Conservation (phyloP, 2,888 invertebrate species). For the Patella ulyssiponensis region DNA sequence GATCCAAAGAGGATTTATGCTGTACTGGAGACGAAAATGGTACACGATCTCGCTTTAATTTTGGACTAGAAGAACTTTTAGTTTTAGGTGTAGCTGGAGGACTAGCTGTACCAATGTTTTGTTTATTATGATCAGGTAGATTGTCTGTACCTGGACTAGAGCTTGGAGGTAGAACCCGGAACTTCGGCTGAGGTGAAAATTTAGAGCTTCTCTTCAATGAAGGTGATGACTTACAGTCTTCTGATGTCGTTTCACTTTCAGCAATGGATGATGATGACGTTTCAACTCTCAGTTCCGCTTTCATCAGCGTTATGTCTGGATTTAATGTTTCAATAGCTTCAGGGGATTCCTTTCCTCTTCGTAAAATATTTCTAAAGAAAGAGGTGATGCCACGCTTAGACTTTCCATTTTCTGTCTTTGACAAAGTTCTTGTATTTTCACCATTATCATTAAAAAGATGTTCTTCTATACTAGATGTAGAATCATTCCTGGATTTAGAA, state of each 20-base stretch:
- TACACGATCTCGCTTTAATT: conserved; percentile 31
- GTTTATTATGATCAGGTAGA: neutral
- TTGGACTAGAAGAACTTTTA: conserved; percentile 41
- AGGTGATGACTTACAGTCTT: conserved; percentile 20
- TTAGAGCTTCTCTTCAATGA: conserved; percentile 31
- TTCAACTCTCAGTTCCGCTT: conserved; percentile 14
- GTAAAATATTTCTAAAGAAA: conserved; percentile 57
- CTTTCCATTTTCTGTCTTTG: conserved; percentile 39
- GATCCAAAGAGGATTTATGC: neutral
- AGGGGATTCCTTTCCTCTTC: conserved; percentile 46
- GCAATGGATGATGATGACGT: conserved; percentile 2
- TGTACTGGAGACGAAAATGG: neutral
- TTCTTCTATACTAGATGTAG: conserved; percentile 16
- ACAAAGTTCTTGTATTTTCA: conserved; percentile 10
- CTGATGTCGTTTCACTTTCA: neutral
- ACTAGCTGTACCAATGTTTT: conserved; percentile 22
- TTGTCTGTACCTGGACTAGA: conserved; percentile 13
- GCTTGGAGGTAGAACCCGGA: conserved; percentile 30
- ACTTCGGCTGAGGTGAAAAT: conserved; percentile 32
- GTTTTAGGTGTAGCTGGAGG: conserved; percentile 30
- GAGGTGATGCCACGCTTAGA: conserved; percentile 54
- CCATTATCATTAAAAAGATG: conserved; percentile 9
- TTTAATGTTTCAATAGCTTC: conserved; percentile 38
- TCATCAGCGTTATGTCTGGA: conserved; percentile 39
- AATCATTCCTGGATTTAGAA: conserved; percentile 19